phyloP scores from a whole-genome alignment of 2,797 vertebrate genomes.

The Tapera naevia region DNA sequence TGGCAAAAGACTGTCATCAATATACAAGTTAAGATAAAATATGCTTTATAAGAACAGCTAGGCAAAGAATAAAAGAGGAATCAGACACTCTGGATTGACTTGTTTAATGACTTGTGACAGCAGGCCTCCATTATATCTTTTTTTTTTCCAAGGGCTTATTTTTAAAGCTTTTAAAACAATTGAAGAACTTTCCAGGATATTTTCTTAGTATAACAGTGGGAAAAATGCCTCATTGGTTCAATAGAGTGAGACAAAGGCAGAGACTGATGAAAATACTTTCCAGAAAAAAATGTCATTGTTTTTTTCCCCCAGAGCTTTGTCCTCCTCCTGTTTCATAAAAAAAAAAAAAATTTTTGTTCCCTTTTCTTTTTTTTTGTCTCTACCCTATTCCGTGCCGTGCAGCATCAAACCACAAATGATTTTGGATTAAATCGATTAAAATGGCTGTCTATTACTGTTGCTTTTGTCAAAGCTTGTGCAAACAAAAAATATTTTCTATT shows the following conservation, averaged over 20 bases:
- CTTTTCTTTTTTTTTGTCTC: not conserved
- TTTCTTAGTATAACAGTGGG: not conserved
- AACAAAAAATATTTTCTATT: not conserved
- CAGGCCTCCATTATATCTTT: not conserved
- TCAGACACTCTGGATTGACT: not conserved
- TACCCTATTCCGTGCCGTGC: not conserved
- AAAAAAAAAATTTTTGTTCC: not conserved
- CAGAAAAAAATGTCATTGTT: not conserved
- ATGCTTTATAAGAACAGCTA: not conserved
- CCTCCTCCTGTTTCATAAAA: not conserved
- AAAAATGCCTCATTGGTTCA: not conserved
- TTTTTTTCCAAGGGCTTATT: not conserved
- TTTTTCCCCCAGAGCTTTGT: not conserved
- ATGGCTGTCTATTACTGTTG: not conserved
- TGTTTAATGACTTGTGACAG: not conserved
- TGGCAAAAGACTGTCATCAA: not conserved
- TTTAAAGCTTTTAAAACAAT: not conserved
- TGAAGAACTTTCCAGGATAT: not conserved
- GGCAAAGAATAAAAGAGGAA: not conserved
- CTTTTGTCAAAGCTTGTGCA: not conserved
- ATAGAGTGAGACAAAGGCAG: not conserved
- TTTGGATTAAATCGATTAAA: not conserved
- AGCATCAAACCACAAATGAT: not conserved
- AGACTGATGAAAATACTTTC: not conserved
- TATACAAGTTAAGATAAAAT: not conserved